Percentiles rank a stretch among this genome's conserved stretches.
These are phyloP conservation scores for Perdita meconis DNA, from an alignment of 2,888 invertebrate species.

Conservation along the genomic window DNA sequence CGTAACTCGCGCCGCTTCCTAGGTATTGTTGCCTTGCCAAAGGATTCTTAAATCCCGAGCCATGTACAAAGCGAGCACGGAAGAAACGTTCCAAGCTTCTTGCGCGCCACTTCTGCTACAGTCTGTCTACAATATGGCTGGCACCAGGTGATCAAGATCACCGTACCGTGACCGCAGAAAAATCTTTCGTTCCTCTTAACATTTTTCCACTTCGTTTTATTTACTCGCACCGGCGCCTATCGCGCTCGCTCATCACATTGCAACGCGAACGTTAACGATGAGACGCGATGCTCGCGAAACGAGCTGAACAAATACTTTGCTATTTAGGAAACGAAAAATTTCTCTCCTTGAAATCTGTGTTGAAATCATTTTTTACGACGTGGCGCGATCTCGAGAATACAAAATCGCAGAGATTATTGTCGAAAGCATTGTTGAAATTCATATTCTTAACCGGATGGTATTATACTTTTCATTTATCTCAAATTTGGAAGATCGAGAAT, in stretches of 20 bases:
- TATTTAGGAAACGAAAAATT: too few relatives aligned
- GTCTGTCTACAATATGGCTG: slow-evolving; percentile 30
- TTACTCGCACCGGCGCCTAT: background rate
- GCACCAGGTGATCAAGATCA: slow-evolving; percentile 35
- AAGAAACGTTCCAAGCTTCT: slow-evolving; percentile 59
- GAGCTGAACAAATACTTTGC: too few relatives aligned
- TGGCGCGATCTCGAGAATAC: too few relatives aligned
- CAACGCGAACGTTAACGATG: background rate
- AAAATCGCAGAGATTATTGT: too few relatives aligned
- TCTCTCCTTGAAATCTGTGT: background rate
- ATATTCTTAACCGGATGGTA: too few relatives aligned
- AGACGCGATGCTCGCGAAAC: background rate
- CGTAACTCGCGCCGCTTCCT: slow-evolving; percentile 75
- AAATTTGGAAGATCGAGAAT: too few relatives aligned
- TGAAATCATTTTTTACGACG: background rate
- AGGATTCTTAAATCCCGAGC: slow-evolving; percentile 66
- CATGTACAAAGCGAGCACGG: slow-evolving; percentile 47
- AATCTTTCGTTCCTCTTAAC: too few relatives aligned
- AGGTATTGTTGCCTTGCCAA: slow-evolving; percentile 72
- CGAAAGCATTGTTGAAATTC: too few relatives aligned
- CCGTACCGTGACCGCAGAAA: slow-evolving; percentile 27
- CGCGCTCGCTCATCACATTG: background rate
- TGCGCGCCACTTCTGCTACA: slow-evolving; percentile 45
- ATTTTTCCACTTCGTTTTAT: slow-evolving; percentile 12
- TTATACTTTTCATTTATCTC: too few relatives aligned